These are phyloP conservation scores for Calephelis nemesis DNA, from an alignment of 1,140 invertebrate genomes.

Conservation along the genomic window DNA sequence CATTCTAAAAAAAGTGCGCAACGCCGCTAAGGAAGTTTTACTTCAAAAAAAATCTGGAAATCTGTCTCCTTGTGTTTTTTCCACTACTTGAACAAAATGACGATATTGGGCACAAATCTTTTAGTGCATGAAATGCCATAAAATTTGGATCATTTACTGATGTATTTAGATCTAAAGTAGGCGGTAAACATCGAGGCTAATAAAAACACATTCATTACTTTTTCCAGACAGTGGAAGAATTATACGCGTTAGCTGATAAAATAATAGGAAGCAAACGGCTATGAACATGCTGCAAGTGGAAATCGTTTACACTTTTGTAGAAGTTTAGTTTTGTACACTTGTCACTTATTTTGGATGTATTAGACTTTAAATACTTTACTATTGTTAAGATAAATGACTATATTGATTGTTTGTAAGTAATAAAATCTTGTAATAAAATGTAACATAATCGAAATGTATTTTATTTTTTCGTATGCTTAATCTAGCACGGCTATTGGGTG, in stretches of 20 bases:
- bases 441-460: neutral
- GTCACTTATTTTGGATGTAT: neutral
- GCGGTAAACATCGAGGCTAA: neutral
- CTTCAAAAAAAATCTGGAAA: too few relatives aligned
- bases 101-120: too few relatives aligned
- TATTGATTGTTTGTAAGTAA: slow-evolving; percentile 12
- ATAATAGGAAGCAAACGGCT: slow-evolving; percentile 79
- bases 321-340: neutral
- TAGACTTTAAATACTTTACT: neutral
- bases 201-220: slow-evolving; percentile 27
- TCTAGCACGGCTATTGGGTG: too few relatives aligned
- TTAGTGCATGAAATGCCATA: neutral
- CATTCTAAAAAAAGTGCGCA: too few relatives aligned
- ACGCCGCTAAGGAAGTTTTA: too few relatives aligned
- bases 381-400: slow-evolving; percentile 8
- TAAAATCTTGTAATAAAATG: slow-evolving; percentile 5
- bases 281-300: slow-evolving; percentile 22
- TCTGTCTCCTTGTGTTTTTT: too few relatives aligned
- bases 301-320: slow-evolving; percentile 16
- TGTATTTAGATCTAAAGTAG: neutral
- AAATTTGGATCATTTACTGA: neutral
- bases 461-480: neutral
- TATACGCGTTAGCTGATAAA: slow-evolving; percentile 82
- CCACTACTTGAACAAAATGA: too few relatives aligned
- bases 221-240: slow-evolving; percentile 82